Conservation (phyloP, 2,797 vertebrate genomes). For the Synaphobranchus kaupii region DNA sequence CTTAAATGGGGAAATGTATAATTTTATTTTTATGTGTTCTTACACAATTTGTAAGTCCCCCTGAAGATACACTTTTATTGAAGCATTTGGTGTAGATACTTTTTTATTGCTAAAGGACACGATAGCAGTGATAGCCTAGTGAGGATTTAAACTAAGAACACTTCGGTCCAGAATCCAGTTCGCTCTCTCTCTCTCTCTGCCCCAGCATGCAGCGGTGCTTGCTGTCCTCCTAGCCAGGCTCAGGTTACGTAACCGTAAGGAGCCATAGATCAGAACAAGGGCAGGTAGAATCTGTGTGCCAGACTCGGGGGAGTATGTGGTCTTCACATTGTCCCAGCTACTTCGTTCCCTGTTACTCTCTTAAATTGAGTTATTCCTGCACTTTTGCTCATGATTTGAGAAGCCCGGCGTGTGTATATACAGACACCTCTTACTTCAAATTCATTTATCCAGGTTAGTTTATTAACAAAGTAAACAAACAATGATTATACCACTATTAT, state of each 20-base stretch:
- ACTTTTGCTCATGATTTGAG: conserved; percentile 17
- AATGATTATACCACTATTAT: neutral
- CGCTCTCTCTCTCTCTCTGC: conserved; percentile 16
- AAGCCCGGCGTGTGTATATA: too few species aligned
- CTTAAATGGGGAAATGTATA: neutral
- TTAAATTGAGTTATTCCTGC: conserved; percentile 28
- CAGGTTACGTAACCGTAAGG: conserved; percentile 13
- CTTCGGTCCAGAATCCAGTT: neutral
- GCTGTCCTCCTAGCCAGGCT: neutral
- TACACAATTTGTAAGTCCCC: neutral
- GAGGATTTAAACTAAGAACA: neutral
- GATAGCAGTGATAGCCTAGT: neutral
- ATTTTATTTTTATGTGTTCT: neutral
- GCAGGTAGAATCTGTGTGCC: neutral
- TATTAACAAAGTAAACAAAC: neutral
- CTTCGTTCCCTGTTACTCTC: conserved; percentile 7
- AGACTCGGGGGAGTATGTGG: neutral
- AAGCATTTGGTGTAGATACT: neutral
- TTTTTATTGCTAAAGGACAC: neutral
- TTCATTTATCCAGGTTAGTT: too few species aligned
- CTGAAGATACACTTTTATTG: neutral
- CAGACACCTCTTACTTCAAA: neutral
- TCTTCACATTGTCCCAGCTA: neutral
- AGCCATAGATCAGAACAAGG: neutral
- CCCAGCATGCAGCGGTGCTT: conserved; percentile 17